Conservation (phyloP, 2,888 invertebrate genomes). For the Bugula neritina region DNA sequence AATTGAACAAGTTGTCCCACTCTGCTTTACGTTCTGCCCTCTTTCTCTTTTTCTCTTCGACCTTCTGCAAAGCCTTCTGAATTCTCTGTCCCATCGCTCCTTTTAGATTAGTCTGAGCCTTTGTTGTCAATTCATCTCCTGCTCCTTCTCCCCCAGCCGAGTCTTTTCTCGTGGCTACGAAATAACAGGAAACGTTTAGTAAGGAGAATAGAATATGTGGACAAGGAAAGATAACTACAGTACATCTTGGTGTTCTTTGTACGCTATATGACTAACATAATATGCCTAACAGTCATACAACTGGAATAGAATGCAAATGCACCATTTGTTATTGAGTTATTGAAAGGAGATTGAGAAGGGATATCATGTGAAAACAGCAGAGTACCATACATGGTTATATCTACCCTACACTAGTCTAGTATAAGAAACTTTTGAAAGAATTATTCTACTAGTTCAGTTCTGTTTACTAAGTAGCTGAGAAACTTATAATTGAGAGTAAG, state of each 20-base stretch:
- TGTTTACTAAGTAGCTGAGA: no score
- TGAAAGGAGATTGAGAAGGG: no score
- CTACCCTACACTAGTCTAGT: no score
- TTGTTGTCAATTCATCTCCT: slow-evolving; percentile 32
- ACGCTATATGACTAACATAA: neutral
- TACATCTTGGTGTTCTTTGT: neutral
- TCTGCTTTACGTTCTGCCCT: slow-evolving; percentile 44
- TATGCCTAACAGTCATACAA: no score
- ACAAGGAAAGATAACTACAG: neutral
- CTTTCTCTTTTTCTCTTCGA: slow-evolving; percentile 51
- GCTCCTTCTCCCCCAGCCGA: neutral
- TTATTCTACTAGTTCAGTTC: no score
- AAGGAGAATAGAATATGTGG: neutral
- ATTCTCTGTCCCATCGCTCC: slow-evolving; percentile 52
- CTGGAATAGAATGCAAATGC: no score
- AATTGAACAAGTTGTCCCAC: slow-evolving; percentile 48
- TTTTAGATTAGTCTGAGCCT: slow-evolving; percentile 44
- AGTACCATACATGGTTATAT: no score
- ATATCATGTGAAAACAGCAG: no score
- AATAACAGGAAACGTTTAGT: no score
- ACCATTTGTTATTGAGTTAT: no score
- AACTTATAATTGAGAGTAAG: no score
- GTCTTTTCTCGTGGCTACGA: slow-evolving; percentile 21
- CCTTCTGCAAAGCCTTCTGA: slow-evolving; percentile 48
- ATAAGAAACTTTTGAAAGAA: no score